Conservation (phyloP, 2,797 vertebrate genomes). For the Poecilia velifera region DNA sequence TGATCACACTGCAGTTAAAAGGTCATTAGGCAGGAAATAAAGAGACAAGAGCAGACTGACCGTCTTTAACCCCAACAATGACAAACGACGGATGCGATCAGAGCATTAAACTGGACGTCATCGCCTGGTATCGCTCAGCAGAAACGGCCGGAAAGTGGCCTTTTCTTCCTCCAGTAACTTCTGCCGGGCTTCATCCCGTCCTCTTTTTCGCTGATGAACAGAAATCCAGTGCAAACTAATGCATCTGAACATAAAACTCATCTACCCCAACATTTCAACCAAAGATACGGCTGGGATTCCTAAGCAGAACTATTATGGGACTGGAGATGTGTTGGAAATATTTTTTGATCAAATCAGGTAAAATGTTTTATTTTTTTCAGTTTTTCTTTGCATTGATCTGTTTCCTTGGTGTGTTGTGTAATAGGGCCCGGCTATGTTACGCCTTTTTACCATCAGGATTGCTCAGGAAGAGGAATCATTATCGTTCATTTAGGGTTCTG, state of each 20-base stretch:
- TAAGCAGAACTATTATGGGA: too few species aligned
- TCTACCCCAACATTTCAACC: background rate
- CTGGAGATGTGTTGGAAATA: constrained; percentile 1
- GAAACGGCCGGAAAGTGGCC: background rate
- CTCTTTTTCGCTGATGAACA: background rate
- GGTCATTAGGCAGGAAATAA: constrained; percentile 23
- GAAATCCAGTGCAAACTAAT: background rate
- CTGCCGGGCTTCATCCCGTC: background rate
- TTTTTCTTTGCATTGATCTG: background rate
- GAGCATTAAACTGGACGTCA: constrained; percentile 14
- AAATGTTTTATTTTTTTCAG: background rate
- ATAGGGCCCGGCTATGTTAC: background rate
- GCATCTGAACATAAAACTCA: background rate
- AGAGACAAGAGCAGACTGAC: constrained; percentile 8
- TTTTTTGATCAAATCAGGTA: background rate
- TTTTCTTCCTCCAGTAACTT: background rate
- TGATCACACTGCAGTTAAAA: constrained; percentile 16
- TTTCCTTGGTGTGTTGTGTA: background rate
- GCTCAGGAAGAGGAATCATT: background rate
- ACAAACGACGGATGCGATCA: constrained; percentile 7
- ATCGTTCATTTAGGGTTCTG: background rate
- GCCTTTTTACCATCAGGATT: background rate
- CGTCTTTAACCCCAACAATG: constrained; percentile 14
- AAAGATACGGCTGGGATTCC: background rate
- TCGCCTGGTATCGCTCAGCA: background rate